Base-by-base conservation (phyloP, 1,140 invertebrate species). In the Diprion similis region DNA sequence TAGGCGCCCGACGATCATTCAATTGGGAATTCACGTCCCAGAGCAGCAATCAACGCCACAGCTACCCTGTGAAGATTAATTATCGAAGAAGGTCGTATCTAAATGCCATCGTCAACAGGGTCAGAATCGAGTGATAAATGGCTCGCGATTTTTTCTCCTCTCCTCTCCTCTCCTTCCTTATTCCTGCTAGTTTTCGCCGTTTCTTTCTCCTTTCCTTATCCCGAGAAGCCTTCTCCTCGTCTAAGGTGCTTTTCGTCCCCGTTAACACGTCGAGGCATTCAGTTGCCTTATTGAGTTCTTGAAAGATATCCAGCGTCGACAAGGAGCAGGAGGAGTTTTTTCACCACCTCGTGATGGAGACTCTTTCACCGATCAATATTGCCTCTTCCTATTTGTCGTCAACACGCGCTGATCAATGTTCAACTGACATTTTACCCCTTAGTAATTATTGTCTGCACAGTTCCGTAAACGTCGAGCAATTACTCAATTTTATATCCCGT, bases 281-380 rank as follows among this genome's bases (percentile, higher is more conserved):
- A 59, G 51, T 59, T 59, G 51, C 51, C 51, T 59, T 59, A 59
- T 59, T 59, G 51, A n/a, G 51, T 59, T 59, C 51, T 59, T 59
- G 51, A 59, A 59, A 7, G 51, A 59, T 59, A 59, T 13, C 51
- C 51, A 4, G n/a, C 51, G 24, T 37, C 24, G 24, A 37, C 24
- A 37, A 37, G 24, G 24, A 37, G 24, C 24, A 37, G 2, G 24
- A 37, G 2, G 24, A 37, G 24, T 37, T 37, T 37, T 4, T 37
- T 37, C 24, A 37, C 24, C 24, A 37, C 24, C 24, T 37, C 24
- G 24, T 37, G 24, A 37, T 6, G 24, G 24, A 37, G 24, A 37
- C 24, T 37, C 24, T 37, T 37, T 37, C 24, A 37, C 24, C 24
- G 24, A 37, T 37, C 24, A 37, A 37, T 37, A 37, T 37, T 37